phyloP scores from a whole-genome alignment of 2,113 vertebrate species.

The Silurus asotus region DNA sequence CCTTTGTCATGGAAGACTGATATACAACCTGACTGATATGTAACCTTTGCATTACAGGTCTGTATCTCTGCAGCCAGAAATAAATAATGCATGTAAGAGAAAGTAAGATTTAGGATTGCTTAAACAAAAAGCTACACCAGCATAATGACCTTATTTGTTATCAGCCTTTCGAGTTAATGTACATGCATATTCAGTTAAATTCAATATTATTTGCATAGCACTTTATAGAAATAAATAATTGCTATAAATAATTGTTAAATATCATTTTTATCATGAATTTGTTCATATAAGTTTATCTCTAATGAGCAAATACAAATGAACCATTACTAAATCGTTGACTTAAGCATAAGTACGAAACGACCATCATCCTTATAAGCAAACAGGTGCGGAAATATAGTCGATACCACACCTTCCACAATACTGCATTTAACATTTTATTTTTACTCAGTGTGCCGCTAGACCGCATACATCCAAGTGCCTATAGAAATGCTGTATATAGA shows the following conservation, averaged over 20 bases:
- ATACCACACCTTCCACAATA: background rate
- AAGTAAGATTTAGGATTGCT: background rate
- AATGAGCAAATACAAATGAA: no score
- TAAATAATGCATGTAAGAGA: background rate
- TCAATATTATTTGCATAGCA: no score
- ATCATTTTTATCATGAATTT: no score
- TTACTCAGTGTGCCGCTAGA: background rate
- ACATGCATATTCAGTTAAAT: background rate
- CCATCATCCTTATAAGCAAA: background rate
- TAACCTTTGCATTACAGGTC: background rate
- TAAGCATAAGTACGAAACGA: background rate
- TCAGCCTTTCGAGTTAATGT: background rate
- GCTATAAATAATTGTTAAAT: no score
- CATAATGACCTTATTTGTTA: background rate
- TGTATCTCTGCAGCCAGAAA: background rate
- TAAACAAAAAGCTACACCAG: background rate
- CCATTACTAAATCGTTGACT: no score
- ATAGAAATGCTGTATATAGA: conserved; percentile 3
- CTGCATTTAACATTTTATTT: background rate
- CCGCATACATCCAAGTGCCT: conserved; percentile 4
- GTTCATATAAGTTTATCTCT: no score
- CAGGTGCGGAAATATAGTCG: background rate
- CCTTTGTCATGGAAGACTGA: background rate
- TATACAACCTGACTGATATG: background rate
- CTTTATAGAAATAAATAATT: no score